A percentile compares a stretch with the other conserved stretches of the same genome.
Evolutionary conservation across 2,797 vertebrate species (phyloP).

Genomic region (Mus caroli): DNA sequence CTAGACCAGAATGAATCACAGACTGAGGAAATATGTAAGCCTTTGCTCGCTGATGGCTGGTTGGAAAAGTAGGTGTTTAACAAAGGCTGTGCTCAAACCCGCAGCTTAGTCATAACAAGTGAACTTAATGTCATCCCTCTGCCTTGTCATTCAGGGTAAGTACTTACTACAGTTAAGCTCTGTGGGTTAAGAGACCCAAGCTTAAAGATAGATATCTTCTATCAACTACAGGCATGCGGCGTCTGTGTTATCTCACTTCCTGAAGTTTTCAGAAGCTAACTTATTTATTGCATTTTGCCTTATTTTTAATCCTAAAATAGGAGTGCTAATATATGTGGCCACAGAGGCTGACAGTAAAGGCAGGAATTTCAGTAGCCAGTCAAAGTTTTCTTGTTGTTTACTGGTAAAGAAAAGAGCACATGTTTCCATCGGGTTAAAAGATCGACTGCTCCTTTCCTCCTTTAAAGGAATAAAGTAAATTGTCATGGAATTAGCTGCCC

Average conservation of each 20-base stretch:
- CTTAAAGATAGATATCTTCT: conserved; percentile 59
- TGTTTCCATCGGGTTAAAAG: conserved; percentile 71
- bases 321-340: neutral
- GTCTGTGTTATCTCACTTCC: conserved; percentile 30
- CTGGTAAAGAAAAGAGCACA: conserved; percentile 67
- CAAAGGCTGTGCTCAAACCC: conserved; percentile 40
- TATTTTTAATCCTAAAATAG: conserved; percentile 61
- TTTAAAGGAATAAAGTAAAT: conserved; percentile 78
- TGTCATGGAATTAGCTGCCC: conserved; percentile 79
- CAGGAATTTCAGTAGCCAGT: conserved; percentile 71
- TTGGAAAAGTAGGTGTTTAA: conserved; percentile 64
- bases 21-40: conserved; percentile 14
- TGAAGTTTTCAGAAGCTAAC: conserved; percentile 58
- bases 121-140: neutral
- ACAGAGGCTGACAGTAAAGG: conserved; percentile 55
- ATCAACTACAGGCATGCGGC: conserved; percentile 25
- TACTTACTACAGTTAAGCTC: conserved; percentile 50
- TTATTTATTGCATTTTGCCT: conserved; percentile 66
- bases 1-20: conserved; percentile 12
- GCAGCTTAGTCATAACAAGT: conserved; percentile 6
- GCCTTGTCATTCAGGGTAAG: conserved; percentile 20
- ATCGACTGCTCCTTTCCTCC: conserved; percentile 68
- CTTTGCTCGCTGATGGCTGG: neutral
- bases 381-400: conserved; percentile 72
- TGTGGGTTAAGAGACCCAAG: conserved; percentile 35